Conservation (phyloP, 2,113 vertebrate species). For the Craseonycteris thonglongyai region DNA sequence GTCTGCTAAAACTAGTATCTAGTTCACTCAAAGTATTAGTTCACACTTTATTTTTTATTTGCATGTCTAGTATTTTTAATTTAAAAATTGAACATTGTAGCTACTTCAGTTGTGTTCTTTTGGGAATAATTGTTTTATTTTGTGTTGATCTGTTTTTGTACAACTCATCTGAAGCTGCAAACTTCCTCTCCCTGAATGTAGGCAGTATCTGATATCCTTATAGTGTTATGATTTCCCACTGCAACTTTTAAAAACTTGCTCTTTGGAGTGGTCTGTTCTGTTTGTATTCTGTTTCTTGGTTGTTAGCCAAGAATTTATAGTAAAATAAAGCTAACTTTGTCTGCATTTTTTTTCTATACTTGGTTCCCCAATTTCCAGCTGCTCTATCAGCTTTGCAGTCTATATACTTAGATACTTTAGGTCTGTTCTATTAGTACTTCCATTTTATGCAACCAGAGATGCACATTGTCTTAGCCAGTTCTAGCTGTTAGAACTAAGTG, state of each 20-base stretch:
- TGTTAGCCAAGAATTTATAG: background rate
- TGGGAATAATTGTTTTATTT: background rate
- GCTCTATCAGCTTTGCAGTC: background rate
- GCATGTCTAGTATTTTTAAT: background rate
- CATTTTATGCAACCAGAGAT: background rate
- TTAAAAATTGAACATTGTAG: background rate
- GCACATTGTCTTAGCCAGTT: background rate
- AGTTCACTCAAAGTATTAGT: background rate
- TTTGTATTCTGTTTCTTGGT: background rate
- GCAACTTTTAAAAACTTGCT: background rate
- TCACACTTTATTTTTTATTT: background rate
- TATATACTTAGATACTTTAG: background rate
- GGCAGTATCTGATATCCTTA: background rate
- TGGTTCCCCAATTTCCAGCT: background rate
- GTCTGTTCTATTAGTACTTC: background rate
- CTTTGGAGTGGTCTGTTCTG: background rate
- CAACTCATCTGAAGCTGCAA: background rate
- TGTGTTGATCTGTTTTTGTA: background rate
- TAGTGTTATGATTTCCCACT: background rate
- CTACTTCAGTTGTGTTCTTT: background rate
- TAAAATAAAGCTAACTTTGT: background rate
- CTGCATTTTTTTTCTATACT: background rate
- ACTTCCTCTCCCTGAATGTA: background rate
- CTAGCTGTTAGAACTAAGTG: background rate
- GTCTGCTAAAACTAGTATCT: background rate